phyloP scores from a whole-genome alignment of 2,888 invertebrate species.

The Danaus chrysippus region DNA sequence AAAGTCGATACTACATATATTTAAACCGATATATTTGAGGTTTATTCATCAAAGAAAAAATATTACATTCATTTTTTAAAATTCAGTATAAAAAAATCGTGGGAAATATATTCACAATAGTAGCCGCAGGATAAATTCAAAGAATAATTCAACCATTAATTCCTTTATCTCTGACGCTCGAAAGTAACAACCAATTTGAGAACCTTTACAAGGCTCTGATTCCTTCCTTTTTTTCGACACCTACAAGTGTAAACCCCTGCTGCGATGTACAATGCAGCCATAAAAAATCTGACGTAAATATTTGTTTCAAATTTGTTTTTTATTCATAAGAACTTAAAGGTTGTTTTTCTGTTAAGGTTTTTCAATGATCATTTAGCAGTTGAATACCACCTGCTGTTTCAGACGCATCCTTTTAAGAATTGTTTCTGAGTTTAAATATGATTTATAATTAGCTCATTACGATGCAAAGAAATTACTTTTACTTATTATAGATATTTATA shows the following conservation, averaged over 20 bases:
- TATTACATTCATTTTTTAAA: background rate
- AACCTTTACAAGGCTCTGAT: conserved; percentile 25
- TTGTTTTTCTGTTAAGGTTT: conserved; percentile 8
- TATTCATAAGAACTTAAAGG: conserved; percentile 6
- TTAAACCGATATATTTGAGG: too few relatives aligned
- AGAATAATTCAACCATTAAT: conserved; percentile 32
- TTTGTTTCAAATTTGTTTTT: conserved; percentile 11
- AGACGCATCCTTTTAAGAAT: conserved; percentile 26
- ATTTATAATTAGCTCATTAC: conserved; percentile 14
- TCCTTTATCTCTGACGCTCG: conserved; percentile 28
- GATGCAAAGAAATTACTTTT: background rate
- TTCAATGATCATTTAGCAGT: background rate
- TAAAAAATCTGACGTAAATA: background rate
- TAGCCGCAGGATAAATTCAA: conserved; percentile 23
- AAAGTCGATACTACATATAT: too few relatives aligned
- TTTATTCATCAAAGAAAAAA: too few relatives aligned
- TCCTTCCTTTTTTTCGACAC: conserved; percentile 50
- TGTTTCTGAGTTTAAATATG: conserved; percentile 29
- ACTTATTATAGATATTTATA: background rate
- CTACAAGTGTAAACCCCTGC: conserved; percentile 53
- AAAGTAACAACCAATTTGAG: conserved; percentile 27
- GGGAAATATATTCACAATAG: conserved; percentile 12
- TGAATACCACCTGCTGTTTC: conserved; percentile 23
- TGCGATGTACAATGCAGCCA: conserved; percentile 29
- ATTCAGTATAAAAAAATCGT: background rate